Conservation (phyloP, 2,888 invertebrate genomes). For the Lepidochrysops patricia region DNA sequence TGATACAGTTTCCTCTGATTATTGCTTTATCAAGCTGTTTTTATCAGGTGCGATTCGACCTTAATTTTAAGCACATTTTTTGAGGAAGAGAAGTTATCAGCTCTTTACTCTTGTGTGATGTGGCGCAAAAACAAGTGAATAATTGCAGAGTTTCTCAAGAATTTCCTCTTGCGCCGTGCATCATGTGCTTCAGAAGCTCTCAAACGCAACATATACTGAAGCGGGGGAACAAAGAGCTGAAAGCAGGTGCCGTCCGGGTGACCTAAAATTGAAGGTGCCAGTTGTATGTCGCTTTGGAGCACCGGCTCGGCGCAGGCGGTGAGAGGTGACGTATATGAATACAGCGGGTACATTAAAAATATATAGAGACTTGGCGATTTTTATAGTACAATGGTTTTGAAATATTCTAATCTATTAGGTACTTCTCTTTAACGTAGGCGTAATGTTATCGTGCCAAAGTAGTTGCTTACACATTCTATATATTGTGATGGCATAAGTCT, state of each 20-base stretch:
- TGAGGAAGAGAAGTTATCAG: too few relatives aligned
- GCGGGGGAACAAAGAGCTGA: conserved; percentile 34
- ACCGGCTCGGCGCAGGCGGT: conserved; percentile 15
- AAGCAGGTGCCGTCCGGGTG: conserved; percentile 46
- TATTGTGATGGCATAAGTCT: too few relatives aligned
- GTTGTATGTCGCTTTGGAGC: conserved; percentile 32
- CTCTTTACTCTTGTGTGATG: background rate
- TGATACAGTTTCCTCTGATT: too few relatives aligned
- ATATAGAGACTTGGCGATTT: too few relatives aligned
- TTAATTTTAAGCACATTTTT: too few relatives aligned
- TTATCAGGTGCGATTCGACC: too few relatives aligned
- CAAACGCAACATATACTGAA: conserved; percentile 21
- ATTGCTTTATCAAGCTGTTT: too few relatives aligned
- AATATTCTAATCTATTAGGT: too few relatives aligned
- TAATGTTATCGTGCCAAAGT: too few relatives aligned
- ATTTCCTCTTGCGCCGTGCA: background rate
- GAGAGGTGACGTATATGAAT: conserved; percentile 8
- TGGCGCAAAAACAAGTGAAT: background rate
- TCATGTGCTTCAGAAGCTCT: conserved; percentile 12
- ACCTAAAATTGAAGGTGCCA: conserved; percentile 65
- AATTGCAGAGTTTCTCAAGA: background rate
- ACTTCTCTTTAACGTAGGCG: too few relatives aligned
- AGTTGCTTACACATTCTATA: too few relatives aligned
- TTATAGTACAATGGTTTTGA: too few relatives aligned
- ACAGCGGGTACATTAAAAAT: conserved; percentile 9